Percentiles rank a stretch among this genome's conserved stretches.
phyloP scores from a whole-genome alignment of 2,797 vertebrate genomes.

The Myoxocephalus aenaeus region DNA sequence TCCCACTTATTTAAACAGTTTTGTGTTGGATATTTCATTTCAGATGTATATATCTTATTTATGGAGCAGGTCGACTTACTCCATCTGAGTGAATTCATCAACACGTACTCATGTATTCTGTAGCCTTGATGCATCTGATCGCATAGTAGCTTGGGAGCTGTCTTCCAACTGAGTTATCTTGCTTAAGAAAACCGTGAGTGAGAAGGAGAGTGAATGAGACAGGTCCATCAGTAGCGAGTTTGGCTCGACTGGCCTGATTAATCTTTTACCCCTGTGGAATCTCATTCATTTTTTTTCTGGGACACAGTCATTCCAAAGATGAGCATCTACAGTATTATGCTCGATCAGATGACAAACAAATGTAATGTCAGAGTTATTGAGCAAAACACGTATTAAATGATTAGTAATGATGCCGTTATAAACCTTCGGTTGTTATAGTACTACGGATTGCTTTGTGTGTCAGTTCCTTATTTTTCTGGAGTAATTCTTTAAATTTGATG shows the following conservation, averaged over 20 bases:
- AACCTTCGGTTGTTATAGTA: not conserved
- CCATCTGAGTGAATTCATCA: not conserved
- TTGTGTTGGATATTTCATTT: not conserved
- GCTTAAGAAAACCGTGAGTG: slow-evolving; percentile 16
- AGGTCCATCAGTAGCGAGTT: slow-evolving; percentile 26
- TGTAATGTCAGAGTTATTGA: slow-evolving; percentile 1
- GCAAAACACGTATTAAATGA: not conserved
- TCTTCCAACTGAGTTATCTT: not conserved
- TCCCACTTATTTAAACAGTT: not conserved
- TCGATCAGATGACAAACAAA: slow-evolving; percentile 17
- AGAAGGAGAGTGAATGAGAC: slow-evolving; percentile 26
- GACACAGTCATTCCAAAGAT: slow-evolving; percentile 38
- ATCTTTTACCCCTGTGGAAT: slow-evolving; percentile 48
- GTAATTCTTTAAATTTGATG: not conserved
- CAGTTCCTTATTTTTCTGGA: not conserved
- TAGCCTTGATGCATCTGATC: not conserved
- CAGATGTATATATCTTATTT: not conserved
- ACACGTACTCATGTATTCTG: not conserved
- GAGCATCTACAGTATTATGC: slow-evolving; percentile 6
- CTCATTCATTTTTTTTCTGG: slow-evolving; percentile 38
- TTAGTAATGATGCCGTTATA: not conserved
- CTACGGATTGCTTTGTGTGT: not conserved
- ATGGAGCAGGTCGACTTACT: not conserved
- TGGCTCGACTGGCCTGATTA: slow-evolving; percentile 52
- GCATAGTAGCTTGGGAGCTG: not conserved